phyloP scores from a whole-genome alignment of 92 coral and sea anemone species.

The Heliopora coerulea region DNA sequence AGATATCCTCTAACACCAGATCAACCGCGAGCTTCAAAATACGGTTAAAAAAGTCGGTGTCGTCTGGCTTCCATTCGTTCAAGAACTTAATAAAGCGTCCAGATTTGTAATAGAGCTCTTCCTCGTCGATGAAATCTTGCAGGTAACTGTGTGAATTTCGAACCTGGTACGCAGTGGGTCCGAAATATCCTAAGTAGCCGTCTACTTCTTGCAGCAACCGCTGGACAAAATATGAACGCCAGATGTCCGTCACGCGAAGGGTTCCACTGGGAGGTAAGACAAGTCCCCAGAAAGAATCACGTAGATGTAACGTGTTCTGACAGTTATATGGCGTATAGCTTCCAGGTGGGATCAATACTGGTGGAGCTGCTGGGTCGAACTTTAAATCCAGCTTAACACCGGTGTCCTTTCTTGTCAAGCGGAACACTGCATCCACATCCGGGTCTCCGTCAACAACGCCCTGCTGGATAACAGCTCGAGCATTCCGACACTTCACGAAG shows the following conservation, averaged over 20 bases:
- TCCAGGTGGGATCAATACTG: constrained; percentile 51
- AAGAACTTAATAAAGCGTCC: constrained; percentile 25
- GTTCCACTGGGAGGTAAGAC: constrained; percentile 42
- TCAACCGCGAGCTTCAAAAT: constrained; percentile 21
- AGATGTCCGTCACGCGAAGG: constrained; percentile 37
- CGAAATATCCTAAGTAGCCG: constrained; percentile 33
- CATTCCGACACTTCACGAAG: constrained; percentile 30
- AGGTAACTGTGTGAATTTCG: constrained; percentile 45
- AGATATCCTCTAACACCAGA: constrained; percentile 22
- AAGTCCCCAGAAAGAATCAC: constrained; percentile 36
- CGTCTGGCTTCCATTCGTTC: constrained; percentile 13
- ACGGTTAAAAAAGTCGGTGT: constrained; percentile 23
- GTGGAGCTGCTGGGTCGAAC: constrained; percentile 37
- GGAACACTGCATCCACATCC: constrained; percentile 90
- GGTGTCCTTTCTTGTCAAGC: constrained; percentile 42
- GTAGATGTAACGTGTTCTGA: constrained; percentile 26
- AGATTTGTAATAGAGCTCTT: constrained; percentile 40
- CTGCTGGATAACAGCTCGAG: constrained; percentile 28
- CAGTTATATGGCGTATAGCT: constrained; percentile 69
- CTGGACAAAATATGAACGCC: constrained; percentile 36
- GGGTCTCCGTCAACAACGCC: constrained; percentile 87
- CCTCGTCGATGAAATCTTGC: constrained; percentile 35
- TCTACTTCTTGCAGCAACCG: constrained; percentile 32
- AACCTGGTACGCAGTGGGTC: constrained; percentile 41
- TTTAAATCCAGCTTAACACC: constrained; percentile 40